Percentiles rank a stretch among this genome's conserved stretches.
Evolutionary conservation across 2,113 vertebrate species (phyloP).

Genomic region (Hystrix cristata): DNA sequence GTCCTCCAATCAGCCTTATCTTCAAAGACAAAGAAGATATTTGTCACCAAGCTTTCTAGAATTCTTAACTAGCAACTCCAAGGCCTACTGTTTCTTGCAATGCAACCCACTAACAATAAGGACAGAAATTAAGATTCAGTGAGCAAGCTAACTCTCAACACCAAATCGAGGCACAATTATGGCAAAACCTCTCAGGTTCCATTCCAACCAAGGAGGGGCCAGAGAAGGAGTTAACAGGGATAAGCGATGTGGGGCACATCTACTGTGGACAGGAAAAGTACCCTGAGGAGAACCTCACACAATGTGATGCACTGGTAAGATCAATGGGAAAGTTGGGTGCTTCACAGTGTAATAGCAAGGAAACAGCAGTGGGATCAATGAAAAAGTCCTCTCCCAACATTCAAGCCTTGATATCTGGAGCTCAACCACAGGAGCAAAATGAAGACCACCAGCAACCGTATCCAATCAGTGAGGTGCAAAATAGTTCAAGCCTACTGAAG

Average conservation of each 20-base stretch:
- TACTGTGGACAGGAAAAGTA: not conserved
- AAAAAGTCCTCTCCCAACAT: not conserved
- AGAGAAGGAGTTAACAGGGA: not conserved
- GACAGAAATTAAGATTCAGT: not conserved
- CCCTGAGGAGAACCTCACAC: not conserved
- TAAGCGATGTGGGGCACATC: not conserved
- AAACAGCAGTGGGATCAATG: not conserved
- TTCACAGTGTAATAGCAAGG: not conserved
- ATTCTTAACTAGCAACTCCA: not conserved
- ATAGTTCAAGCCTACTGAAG: not conserved
- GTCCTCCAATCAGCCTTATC: not conserved
- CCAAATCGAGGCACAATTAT: not conserved
- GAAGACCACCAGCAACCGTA: not conserved
- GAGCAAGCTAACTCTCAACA: accelerated
- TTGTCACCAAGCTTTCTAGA: not conserved
- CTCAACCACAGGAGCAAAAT: not conserved
- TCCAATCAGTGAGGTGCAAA: not conserved
- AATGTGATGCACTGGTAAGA: not conserved
- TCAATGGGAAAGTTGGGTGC: not conserved
- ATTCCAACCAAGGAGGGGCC: not conserved
- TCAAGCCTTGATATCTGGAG: not conserved
- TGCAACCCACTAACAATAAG: not conserved
- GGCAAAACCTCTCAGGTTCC: not conserved
- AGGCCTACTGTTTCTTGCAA: not conserved
- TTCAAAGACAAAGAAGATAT: not conserved